Percentiles rank a stretch among this genome's conserved stretches.
Evolutionary conservation across 2,888 invertebrate genomes (phyloP).

Genomic region (Myopa tessellatipennis): DNA sequence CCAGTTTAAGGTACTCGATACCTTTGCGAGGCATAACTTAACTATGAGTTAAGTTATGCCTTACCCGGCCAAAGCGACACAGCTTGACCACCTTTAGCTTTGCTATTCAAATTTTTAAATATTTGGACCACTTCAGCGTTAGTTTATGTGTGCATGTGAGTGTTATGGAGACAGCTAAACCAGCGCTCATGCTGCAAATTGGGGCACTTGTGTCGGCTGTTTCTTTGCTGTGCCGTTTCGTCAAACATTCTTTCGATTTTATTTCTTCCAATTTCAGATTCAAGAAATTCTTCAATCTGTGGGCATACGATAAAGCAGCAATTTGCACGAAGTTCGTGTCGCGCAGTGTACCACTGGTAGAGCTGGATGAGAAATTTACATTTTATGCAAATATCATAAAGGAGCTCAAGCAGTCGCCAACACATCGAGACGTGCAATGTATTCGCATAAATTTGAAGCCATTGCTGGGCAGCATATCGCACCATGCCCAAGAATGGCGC

Average conservation of each 20-base stretch:
- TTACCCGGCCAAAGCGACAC: not conserved
- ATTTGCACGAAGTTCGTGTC: constrained; percentile 83
- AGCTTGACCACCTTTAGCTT: not conserved
- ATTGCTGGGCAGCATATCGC: constrained; percentile 76
- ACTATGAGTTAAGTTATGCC: no score
- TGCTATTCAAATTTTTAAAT: constrained; percentile 21
- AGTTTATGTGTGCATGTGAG: no score
- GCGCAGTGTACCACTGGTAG: constrained; percentile 72
- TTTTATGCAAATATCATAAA: constrained; percentile 82
- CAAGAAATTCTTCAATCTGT: constrained; percentile 79
- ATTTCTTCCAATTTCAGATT: constrained; percentile 69
- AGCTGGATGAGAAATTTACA: constrained; percentile 85
- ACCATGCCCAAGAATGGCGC: constrained; percentile 85
- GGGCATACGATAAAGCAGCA: constrained; percentile 79
- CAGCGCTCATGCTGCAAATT: no score
- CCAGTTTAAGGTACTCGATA: no score
- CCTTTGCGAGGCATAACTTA: no score
- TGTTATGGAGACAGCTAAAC: not conserved
- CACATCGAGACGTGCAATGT: constrained; percentile 75
- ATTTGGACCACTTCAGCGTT: not conserved
- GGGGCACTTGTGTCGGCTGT: no score
- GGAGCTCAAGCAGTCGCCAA: constrained; percentile 73
- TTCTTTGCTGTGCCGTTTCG: constrained; percentile 6
- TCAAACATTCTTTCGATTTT: not conserved
- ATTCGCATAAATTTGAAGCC: constrained; percentile 80